A percentile compares a stretch with the other conserved stretches of the same genome.
Conservation (phyloP, 1,140 invertebrate genomes). For the Neocloeon triangulifer region DNA sequence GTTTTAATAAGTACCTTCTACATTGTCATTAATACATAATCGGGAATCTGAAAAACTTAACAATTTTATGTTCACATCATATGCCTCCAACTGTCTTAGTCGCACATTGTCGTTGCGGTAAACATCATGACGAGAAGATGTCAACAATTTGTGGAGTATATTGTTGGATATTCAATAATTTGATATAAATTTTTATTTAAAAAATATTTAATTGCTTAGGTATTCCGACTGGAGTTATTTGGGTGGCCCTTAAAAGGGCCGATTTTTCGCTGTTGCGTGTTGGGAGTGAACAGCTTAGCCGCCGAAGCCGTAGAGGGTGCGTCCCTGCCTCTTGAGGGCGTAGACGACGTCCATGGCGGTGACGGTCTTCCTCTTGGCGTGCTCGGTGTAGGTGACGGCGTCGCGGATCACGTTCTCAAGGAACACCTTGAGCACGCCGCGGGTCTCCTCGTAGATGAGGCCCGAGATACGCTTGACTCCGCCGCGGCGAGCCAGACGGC, state of each 20-base stretch:
- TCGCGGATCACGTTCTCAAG: conserved; percentile 62
- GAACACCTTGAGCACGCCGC: conserved; percentile 46
- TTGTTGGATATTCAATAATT: too few relatives aligned
- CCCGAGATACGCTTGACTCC: conserved; percentile 46
- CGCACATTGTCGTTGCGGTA: too few relatives aligned
- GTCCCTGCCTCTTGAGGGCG: conserved; percentile 58
- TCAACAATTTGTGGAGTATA: too few relatives aligned
- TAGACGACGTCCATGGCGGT: conserved; percentile 78
- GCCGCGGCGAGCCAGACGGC: conserved; percentile 41
- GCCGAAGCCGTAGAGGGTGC: conserved; percentile 39
- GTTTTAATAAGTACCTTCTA: too few relatives aligned
- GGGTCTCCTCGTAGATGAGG: conserved; percentile 30
- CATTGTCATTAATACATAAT: too few relatives aligned
- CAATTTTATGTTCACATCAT: too few relatives aligned
- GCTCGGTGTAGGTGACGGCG: conserved; percentile 62
- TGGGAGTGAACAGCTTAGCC: conserved; percentile 20
- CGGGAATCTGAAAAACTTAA: too few relatives aligned
- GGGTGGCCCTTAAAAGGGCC: conserved; percentile 16
- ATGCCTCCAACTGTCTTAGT: too few relatives aligned
- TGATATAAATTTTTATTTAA: too few relatives aligned
- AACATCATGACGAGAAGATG: too few relatives aligned
- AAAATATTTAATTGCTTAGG: too few relatives aligned
- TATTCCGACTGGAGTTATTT: too few relatives aligned
- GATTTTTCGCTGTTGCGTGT: conserved; percentile 9
- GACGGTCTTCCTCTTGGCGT: conserved; percentile 60